These are phyloP conservation scores for Sarcophaga caerulescens DNA, from an alignment of 2,888 invertebrate genomes.

Conservation along the genomic window DNA sequence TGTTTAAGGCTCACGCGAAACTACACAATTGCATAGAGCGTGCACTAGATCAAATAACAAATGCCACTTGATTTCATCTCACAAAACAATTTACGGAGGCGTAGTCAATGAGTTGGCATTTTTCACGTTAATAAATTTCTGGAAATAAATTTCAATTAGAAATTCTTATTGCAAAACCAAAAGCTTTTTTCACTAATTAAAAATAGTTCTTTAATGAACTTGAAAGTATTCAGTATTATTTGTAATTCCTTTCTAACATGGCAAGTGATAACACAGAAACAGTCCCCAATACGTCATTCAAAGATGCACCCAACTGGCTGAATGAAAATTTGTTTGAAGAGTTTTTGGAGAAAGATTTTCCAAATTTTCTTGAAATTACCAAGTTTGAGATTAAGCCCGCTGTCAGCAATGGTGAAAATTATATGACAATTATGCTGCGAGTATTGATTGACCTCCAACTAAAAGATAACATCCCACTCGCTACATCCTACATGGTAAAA, in stretches of 20 bases:
- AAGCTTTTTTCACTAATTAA: no score
- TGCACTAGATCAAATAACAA: no score
- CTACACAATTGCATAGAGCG: no score
- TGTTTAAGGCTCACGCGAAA: no score
- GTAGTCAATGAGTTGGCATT: no score
- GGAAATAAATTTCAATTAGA: no score
- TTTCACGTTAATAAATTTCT: no score
- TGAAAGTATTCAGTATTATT: constrained; percentile 2
- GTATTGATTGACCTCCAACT: constrained; percentile 71
- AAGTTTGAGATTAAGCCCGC: constrained; percentile 70
- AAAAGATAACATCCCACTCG: constrained; percentile 68
- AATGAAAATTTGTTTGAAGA: constrained; percentile 69
- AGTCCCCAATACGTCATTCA: not conserved
- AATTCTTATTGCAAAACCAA: no score
- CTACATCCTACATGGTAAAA: constrained; percentile 74
- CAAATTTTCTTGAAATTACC: constrained; percentile 69
- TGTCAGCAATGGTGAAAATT: constrained; percentile 76
- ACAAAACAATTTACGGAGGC: not conserved
- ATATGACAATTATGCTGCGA: constrained; percentile 73
- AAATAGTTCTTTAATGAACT: not conserved
- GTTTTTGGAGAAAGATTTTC: constrained; percentile 71
- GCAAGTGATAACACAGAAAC: not conserved
- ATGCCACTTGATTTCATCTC: no score
- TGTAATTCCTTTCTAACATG: not conserved
- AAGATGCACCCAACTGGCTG: constrained; percentile 65